Conservation (phyloP, 2,113 vertebrate genomes). For the Balaeniceps rex region DNA sequence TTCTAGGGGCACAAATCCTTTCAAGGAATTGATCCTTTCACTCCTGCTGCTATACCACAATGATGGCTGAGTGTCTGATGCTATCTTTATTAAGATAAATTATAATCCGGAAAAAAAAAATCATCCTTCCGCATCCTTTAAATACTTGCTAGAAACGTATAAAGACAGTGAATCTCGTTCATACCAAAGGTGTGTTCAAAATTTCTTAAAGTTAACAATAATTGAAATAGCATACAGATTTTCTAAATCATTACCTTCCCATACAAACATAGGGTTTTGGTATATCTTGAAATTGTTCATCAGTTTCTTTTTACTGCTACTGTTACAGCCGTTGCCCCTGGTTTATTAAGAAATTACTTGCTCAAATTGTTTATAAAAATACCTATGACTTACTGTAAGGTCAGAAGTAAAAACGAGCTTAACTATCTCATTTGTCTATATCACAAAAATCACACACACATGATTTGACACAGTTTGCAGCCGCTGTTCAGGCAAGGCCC, state of each 20-base stretch:
- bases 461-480: conserved; percentile 44
- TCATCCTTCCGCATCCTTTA: not conserved
- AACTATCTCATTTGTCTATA: conserved; percentile 20
- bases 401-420: not conserved
- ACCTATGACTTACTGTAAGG: conserved; percentile 15
- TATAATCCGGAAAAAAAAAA: not conserved
- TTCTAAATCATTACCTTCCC: conserved; percentile 69
- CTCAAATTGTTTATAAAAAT: conserved; percentile 31
- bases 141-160: conserved; percentile 62
- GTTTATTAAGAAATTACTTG: conserved; percentile 47
- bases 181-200: conserved; percentile 23
- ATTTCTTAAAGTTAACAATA: conserved; percentile 65
- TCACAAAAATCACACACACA: conserved; percentile 14
- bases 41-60: not conserved
- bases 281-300: not conserved
- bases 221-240: conserved; percentile 60
- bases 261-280: conserved; percentile 34
- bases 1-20: not conserved
- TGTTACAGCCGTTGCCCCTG: not conserved
- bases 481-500: conserved; percentile 24
- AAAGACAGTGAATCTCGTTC: conserved; percentile 55
- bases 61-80: not conserved
- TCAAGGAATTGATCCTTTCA: conserved; percentile 1
- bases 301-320: not conserved
- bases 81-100: conserved; percentile 18